Base-by-base conservation (phyloP, 2,888 invertebrate species). In the Lepidocyrtinus sp. region DNA sequence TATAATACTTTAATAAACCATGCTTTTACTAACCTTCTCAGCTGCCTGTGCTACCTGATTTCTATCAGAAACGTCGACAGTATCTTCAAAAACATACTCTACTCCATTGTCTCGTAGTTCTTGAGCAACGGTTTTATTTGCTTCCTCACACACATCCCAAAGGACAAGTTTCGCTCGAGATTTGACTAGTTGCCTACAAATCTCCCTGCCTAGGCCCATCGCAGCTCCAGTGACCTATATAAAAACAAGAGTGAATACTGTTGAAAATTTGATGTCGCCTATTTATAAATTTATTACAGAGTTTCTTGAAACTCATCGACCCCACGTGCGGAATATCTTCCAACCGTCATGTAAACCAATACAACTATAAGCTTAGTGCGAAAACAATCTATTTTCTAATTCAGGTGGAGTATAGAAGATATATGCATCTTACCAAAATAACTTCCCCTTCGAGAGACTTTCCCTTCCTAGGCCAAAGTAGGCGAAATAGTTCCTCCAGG, bases 141-240 rank as follows among this genome's bases (percentile, higher is more conserved):
- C 90, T 1, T 85, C 87, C 74, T 89, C 88, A 87, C 93, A 91
- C 65, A 92, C 90, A 87, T 94, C 94, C 80, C 93, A 91, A 83
- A 94, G 92, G 0, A 94, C 90, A 0, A 93, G 91, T 63, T 88
- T 90, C 0, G 92, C 91, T 62, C 91, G 91, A 17, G 74, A 72
- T 12, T 89, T 89, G 0, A 91, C 90, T 79, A 93, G 88, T 86
- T 92, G 91, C 79, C 91, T 88, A 0, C 92, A 92, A 83, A 93
- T 88, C 87, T 93, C 91, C 76, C 91, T 90, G 0, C 93, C 93
- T 1, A 93, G 90, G 12, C 93, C 93, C 85, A 92, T 89, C 55
- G 93, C 93, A 46, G 93, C 91, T n/a, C 94, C 94, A 72, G 94
- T 91, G 15, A 94, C 90, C 92, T 92, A 87, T 65, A 81, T 36